Base-by-base conservation (phyloP, 2,888 invertebrate species). In the Callyntrura sp. region DNA sequence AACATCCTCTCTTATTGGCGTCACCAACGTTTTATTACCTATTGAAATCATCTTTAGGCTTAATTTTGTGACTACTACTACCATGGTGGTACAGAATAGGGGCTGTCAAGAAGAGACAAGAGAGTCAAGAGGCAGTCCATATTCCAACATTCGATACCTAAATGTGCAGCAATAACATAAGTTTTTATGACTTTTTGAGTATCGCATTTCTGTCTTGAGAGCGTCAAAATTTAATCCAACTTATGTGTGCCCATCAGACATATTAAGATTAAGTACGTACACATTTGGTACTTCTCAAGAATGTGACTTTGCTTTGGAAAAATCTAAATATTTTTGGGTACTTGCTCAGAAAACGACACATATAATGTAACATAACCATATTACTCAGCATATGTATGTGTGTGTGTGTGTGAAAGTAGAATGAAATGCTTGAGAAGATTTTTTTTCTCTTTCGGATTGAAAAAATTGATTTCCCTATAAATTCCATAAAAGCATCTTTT, bases 391-490 rank as follows among this genome's bases (percentile, higher is more conserved):
- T 35, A 35, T 35, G 3, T 35, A 35, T 35, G 3, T 35, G 2
- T 6, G 2, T 35, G 35, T 35, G n/a, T 68, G 68, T 68, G 68
- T 68, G 68, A 68, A 68, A 55, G n/a, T 28, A 11, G 60, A 79
- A 79, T 79, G 60, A 60, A 79, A 60, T 5, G 57, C n/a, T 45
- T 62, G 60, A 43, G 48, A 17, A 70, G 43, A 70, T 45, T 45
- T 73, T 73, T 25, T 57, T 35, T 28, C 9, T 28, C 55, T n/a
- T 8, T n/a, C 11, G 65, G 51, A 51, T 62, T 8, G 65, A 87
- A 81, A 60, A 83, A 70, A 89, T 83, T 85, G 89, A 89, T 89
- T 89, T 85, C 84, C 89, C 57, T 89, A 89, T 89, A 84, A 84
- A 89, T 84, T 70, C 79, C 78, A 85, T 78, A 83, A 88, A 76